Evolutionary conservation across 37 sponge, comb jelly and placozoan species (phyloP), one percentile per base, ranked within the genome.

Genomic region (Beroe ovata): DNA sequence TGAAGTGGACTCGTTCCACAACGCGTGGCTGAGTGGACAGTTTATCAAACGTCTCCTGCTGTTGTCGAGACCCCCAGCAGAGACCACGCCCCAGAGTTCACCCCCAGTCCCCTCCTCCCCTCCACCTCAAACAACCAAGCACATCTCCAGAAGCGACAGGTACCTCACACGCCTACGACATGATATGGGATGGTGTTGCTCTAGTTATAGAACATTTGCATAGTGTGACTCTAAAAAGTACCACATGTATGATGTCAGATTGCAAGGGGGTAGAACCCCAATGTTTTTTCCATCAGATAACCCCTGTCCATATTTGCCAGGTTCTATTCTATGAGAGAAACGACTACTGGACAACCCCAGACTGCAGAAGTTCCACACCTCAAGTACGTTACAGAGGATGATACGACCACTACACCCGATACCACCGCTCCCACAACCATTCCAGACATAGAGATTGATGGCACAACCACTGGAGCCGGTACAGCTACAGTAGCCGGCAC

Each of bases 21-120:
- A 77, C 54, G 84, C 84, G 23, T 77, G 84, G 84, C 54, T 77
- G 84, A 77, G 84, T 20, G 84, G 84, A 25, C 47, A 77, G 84
- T 77, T 77, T 29, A 77, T 77, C 22, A 77, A 77, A 54, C 26
- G 84, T 6, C 18, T 77, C 28, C 21, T 77, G 28, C 47, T 77
- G 47, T 40, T 77, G 47, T 77, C 84, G 2, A 1, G 84, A 41
- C 84, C 84, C 22, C 16, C 30, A 8, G 69, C 32, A 32, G 69
- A 66, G 69, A 32, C 18, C 18, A 30, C 18, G 18, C 30, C 69
- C 35, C 69, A 2, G 22, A 26, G 41, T 14, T 34, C 0, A 25
- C 34, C 69, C 35, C 69, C 33, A 14, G 47, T 18, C 23, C 22
- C 41, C 21, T 38, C 71, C 38, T 29, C 38, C 38, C 26, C 36